Conservation (phyloP, 1,140 invertebrate genomes). For the Zaprionus kolodkinae region DNA sequence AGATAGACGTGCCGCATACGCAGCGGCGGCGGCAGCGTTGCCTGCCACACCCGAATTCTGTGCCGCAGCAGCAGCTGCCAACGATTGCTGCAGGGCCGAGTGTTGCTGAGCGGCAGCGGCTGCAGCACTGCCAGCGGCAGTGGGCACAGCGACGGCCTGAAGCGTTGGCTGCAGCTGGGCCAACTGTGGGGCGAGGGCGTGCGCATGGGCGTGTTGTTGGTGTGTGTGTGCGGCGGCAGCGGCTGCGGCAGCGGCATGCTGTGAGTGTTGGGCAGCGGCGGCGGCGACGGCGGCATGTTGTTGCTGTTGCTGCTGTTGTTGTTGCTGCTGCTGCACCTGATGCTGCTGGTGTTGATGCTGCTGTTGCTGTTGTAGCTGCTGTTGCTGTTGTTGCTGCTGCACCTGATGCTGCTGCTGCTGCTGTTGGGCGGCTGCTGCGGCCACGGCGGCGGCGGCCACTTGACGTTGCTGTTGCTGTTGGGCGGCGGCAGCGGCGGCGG, state of each 20-base stretch:
- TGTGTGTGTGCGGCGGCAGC: constrained; percentile 60
- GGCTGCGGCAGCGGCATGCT: constrained; percentile 62
- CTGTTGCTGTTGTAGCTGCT: constrained; percentile 52
- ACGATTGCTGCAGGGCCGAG: constrained; percentile 67
- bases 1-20: constrained; percentile 85
- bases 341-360: constrained; percentile 89
- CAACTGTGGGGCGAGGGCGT: constrained; percentile 61
- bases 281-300: constrained; percentile 59
- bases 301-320: constrained; percentile 57
- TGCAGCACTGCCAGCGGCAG: constrained; percentile 60
- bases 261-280: constrained; percentile 62
- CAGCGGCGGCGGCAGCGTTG: constrained; percentile 73
- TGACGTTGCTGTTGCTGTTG: constrained; percentile 87
- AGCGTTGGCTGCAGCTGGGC: constrained; percentile 59
- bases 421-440: constrained; percentile 87
- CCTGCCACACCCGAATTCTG: constrained; percentile 60
- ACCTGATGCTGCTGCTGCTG: constrained; percentile 86
- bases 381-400: constrained; percentile 59
- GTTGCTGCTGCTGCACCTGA: constrained; percentile 84
- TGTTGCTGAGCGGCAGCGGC: constrained; percentile 64
- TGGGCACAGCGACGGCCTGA: constrained; percentile 66
- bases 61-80: constrained; percentile 63
- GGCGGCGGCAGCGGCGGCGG: constrained; percentile 86
- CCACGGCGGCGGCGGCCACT: constrained; percentile 87
- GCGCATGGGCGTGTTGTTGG: constrained; percentile 59